A percentile compares a stretch with the other conserved stretches of the same genome.
Conservation (phyloP, 2,888 invertebrate genomes). For the Lamproptera curius region DNA sequence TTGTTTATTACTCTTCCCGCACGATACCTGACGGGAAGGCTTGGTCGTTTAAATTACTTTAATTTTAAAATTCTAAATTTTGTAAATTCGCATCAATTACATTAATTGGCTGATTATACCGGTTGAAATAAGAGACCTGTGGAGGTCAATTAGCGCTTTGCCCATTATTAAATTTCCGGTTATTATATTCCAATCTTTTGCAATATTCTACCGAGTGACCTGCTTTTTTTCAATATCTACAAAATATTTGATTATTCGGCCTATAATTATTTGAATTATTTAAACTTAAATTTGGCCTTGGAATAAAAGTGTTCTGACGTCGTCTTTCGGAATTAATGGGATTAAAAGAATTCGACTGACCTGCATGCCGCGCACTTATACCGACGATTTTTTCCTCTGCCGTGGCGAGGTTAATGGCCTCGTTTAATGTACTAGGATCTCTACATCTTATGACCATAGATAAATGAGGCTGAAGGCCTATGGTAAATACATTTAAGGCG, state of each 20-base stretch:
- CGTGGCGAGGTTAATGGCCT: conserved; percentile 21
- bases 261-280: too few relatives aligned
- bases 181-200: background rate
- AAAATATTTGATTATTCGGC: too few relatives aligned
- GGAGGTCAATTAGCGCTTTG: background rate
- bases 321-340: background rate
- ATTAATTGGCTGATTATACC: background rate
- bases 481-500: background rate
- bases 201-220: too few relatives aligned
- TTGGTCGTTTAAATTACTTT: conserved; percentile 1
- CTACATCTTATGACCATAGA: background rate
- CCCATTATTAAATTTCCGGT: background rate
- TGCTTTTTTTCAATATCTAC: too few relatives aligned
- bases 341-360: too few relatives aligned
- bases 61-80: background rate
- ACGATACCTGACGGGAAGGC: conserved; percentile 4
- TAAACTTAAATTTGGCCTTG: too few relatives aligned
- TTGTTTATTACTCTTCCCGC: background rate
- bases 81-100: background rate
- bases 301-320: too few relatives aligned
- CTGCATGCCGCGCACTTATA: too few relatives aligned
- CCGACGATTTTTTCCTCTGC: conserved; percentile 24
- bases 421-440: conserved; percentile 11
- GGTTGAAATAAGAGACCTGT: background rate
- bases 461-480: background rate